Evolutionary conservation across 1,140 invertebrate genomes (phyloP).

Genomic region (Pseudomyrmex cubaensis): DNA sequence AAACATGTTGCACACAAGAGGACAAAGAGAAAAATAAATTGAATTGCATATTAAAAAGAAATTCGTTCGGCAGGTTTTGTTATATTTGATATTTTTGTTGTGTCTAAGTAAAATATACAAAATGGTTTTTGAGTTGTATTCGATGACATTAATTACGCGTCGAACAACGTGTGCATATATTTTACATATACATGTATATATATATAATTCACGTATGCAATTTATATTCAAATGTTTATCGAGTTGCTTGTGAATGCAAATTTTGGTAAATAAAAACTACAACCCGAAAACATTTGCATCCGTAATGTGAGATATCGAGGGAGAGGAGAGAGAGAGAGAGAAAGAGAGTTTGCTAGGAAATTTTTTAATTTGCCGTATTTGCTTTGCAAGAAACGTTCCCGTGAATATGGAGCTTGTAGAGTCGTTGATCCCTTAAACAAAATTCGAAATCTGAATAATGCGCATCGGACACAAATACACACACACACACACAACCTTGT

Average conservation of each 20-base stretch:
- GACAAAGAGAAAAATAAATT: slow-evolving; percentile 52
- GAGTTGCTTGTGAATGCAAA: slow-evolving; percentile 22
- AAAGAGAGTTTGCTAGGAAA: too few species aligned
- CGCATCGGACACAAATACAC: neutral
- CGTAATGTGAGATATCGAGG: neutral
- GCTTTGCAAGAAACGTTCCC: neutral
- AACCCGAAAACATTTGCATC: slow-evolving; percentile 5
- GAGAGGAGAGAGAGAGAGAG: too few species aligned
- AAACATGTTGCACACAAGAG: slow-evolving; percentile 40
- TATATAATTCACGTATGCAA: slow-evolving; percentile 20
- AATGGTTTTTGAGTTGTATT: slow-evolving; percentile 42
- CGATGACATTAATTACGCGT: slow-evolving; percentile 43
- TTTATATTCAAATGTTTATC: slow-evolving; percentile 40
- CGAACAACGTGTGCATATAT: neutral
- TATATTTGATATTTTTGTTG: slow-evolving; percentile 19
- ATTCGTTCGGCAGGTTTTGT: slow-evolving; percentile 25
- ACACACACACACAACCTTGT: neutral
- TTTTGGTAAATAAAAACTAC: slow-evolving; percentile 25
- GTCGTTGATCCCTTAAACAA: slow-evolving; percentile 10
- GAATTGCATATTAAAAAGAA: slow-evolving; percentile 53
- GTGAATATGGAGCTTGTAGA: neutral
- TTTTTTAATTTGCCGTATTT: too few species aligned
- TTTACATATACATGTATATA: slow-evolving; percentile 1
- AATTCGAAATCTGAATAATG: slow-evolving; percentile 24
- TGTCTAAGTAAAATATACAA: slow-evolving; percentile 43